Base-by-base conservation (phyloP, 2,888 invertebrate genomes). In the Oscheius sp. region DNA sequence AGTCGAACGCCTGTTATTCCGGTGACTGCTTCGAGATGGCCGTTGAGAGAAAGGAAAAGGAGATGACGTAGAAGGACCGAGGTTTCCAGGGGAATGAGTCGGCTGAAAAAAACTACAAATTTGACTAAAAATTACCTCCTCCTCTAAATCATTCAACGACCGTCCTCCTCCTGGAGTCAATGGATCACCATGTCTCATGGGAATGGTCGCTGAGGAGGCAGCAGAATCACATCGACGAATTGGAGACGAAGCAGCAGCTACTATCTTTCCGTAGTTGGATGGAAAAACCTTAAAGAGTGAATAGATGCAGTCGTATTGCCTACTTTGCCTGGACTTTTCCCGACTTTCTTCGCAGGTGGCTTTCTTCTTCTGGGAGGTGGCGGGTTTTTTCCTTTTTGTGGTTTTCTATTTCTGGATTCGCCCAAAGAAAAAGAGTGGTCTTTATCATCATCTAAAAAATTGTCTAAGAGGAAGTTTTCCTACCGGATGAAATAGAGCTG, bases 161-260 rank as follows among this genome's bases (percentile, higher is more conserved):
- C 57, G 36, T 9, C 67, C 67, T 26, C 67, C 67, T 5, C 67
- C 67, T 1, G 67, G 67, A 12, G 67, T 41, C 8, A 12, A 44
- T n/a, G 32, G 38, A 2, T 33, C 50, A 9, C 22, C 65, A 3
- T 17, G 32, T 44, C 54, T 12, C 54, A 45, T 51, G 8, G 54
- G 54, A 50, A 54, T 44, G 9, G 65, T 54, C 14, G 65, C 51
- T 22, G 62, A 47, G 22, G 62, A 47, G 8, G 62, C 62, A 1
- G 33, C 62, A 9, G 62, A 62, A 36, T 62, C 62, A n/a, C 62
- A 62, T 0, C 47, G 47, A 1, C 32, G 47, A 1, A 44, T 6
- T 22, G 47, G 45, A 47, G 62, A n/a, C 24, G 47, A 6, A 22
- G 33, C 32, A 4, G 17, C 28, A 14, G 44, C 14, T n/a, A 6